Evolutionary conservation across 1,140 invertebrate genomes (phyloP), one percentile per base, ranked within the genome.

Genomic region (Chrysopa pallens): DNA sequence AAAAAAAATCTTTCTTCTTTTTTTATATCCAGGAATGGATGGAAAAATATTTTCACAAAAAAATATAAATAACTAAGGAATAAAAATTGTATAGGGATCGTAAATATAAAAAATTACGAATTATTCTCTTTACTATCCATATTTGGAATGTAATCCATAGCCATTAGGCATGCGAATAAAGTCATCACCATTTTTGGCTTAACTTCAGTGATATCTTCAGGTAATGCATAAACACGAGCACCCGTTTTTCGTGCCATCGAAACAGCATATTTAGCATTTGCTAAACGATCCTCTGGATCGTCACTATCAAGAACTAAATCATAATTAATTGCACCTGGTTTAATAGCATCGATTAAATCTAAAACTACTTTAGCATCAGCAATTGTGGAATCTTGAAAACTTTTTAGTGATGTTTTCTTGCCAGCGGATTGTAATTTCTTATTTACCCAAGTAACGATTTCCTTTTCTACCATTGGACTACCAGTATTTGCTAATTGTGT

Each of bases 161-260:
- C 88, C 94, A 98, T 98, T 46, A 98, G 72, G 61, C 93, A 98
- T 17, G 95, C 93, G 69, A 98, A 99, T 38, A 98, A 85, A 6
- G 95, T 98, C 91, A 98, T 93, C 15, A 98, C 84, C 92, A 98
- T 95, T 68, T 98, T 98, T 27, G 79, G 86, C 61, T 98, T 97
- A 1, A 94, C 79, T 69, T 99, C 93, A 4, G 90, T 85, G 53
- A 99, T 97, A 64, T 99, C 95, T 67, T 99, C 95, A n/a, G 95
- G 94, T 43, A 98, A 66, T 17, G 95, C 95, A 62, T 98, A 99
- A 11, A 98, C 91, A 38, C 90, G 74, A 38, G 94, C 94, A 36
- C 95, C 95, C 53, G 90, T 89, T 62, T 96, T 97, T 40, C 95
- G 73, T 1, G 92, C 92, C 78, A 95, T 90, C 1, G 91, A 95